These are phyloP conservation scores for Coluber constrictor DNA, from an alignment of 2,797 vertebrate species.

Conservation along the genomic window DNA sequence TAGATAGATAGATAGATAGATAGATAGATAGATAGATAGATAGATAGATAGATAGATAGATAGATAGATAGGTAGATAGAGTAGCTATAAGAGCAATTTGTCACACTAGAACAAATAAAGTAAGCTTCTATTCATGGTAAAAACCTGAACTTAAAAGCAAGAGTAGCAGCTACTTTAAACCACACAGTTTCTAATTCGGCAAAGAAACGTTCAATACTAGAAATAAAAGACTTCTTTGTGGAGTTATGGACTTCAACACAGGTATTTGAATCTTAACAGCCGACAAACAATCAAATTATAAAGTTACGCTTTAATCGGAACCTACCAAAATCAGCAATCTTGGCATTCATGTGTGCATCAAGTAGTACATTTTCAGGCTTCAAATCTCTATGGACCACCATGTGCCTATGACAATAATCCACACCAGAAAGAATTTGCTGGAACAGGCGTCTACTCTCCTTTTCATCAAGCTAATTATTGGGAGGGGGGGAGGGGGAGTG, in stretches of 20 bases:
- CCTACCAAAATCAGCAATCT: slow-evolving; percentile 98
- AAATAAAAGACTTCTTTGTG: neutral
- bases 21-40: too few species aligned
- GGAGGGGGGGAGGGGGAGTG: neutral
- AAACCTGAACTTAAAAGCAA: neutral
- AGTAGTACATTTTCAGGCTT: slow-evolving; percentile 98
- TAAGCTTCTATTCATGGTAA: neutral
- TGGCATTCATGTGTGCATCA: slow-evolving; percentile 98
- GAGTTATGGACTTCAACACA: neutral
- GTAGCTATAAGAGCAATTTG: neutral
- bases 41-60: too few species aligned
- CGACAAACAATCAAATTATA: neutral
- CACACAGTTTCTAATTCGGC: neutral
- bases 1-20: too few species aligned
- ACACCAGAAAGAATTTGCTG: slow-evolving; percentile 99
- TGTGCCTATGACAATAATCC: slow-evolving; percentile 98
- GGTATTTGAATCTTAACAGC: neutral
- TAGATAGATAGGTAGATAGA: neutral
- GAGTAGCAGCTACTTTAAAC: neutral
- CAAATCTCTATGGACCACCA: slow-evolving; percentile 97
- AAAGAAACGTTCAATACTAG: neutral
- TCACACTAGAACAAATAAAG: neutral
- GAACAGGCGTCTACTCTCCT: slow-evolving; percentile 94
- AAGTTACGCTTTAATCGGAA: neutral
- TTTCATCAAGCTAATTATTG: slow-evolving; percentile 87